These are phyloP conservation scores for Tiliacea citrago DNA, from an alignment of 2,888 invertebrate genomes.

Conservation along the genomic window DNA sequence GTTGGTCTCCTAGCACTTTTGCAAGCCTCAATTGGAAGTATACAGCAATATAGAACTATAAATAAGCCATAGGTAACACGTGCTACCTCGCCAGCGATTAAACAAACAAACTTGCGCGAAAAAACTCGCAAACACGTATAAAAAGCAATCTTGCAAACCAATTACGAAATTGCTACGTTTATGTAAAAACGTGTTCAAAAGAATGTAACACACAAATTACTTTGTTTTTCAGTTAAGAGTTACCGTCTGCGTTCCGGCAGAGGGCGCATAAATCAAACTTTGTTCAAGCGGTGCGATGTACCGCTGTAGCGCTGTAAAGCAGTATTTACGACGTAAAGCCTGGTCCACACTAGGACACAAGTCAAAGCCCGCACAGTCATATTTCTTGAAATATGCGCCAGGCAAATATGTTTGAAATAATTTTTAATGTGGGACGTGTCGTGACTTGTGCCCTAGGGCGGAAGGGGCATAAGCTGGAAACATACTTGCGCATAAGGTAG, in stretches of 20 bases:
- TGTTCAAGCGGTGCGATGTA: slow-evolving; percentile 44
- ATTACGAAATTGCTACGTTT: slow-evolving; percentile 39
- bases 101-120: slow-evolving; percentile 2
- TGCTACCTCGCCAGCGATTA: background rate
- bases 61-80: background rate
- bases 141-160: slow-evolving; percentile 40
- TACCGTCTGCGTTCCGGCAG: slow-evolving; percentile 23
- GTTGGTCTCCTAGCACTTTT: background rate
- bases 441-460: background rate
- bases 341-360: slow-evolving; percentile 9
- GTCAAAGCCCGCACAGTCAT: background rate
- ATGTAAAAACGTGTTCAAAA: slow-evolving; percentile 36
- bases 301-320: slow-evolving; percentile 47
- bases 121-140: slow-evolving; percentile 3
- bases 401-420: background rate
- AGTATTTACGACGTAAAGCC: slow-evolving; percentile 54
- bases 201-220: slow-evolving; percentile 46
- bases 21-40: background rate
- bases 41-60: background rate
- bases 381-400: background rate
- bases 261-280: slow-evolving; percentile 60
- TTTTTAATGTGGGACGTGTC: no score
- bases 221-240: slow-evolving; percentile 54
- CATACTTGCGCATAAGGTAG: background rate
- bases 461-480: background rate